Percentiles rank a stretch among this genome's conserved stretches.
These are phyloP conservation scores for Porites lobata DNA, from an alignment of 92 coral and sea anemone species.

Conservation along the genomic window DNA sequence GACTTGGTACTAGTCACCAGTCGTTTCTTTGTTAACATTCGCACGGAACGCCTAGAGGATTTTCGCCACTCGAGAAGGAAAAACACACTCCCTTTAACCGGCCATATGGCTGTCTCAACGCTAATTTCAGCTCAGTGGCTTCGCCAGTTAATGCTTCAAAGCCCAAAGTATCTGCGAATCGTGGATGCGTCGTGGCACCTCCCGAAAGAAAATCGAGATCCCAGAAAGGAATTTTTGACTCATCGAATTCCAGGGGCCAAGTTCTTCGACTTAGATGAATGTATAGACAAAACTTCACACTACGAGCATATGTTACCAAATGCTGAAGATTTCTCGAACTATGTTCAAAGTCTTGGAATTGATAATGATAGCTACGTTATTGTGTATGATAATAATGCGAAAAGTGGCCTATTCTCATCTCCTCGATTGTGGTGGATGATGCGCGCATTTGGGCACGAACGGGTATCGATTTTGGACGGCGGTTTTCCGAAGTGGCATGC, in stretches of 20 bases:
- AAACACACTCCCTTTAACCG: too few relatives aligned
- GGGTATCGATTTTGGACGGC: conserved; percentile 92
- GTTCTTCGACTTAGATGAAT: conserved; percentile 91
- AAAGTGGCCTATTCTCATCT: conserved; percentile 86
- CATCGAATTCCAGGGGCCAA: conserved; percentile 91
- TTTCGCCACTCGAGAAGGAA: neutral
- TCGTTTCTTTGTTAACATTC: neutral
- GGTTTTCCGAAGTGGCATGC: conserved; percentile 91
- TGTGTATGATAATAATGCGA: conserved; percentile 87
- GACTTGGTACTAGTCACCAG: conserved; percentile 62
- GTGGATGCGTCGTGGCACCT: conserved; percentile 95
- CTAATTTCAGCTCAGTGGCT: conserved; percentile 81
- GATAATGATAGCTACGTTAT: conserved; percentile 91
- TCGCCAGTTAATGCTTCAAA: conserved; percentile 74
- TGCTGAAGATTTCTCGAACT: conserved; percentile 77
- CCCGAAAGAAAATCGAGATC: conserved; percentile 84
- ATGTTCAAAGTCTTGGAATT: conserved; percentile 88
- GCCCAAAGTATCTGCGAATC: conserved; percentile 72
- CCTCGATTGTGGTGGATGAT: conserved; percentile 98
- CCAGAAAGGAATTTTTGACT: conserved; percentile 73
- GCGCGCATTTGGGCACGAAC: conserved; percentile 93
- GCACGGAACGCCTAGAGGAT: neutral
- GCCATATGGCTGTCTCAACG: conserved; percentile 37
- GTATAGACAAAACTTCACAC: conserved; percentile 78
- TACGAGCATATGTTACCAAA: conserved; percentile 92